A percentile compares a stretch with the other conserved stretches of the same genome.
Evolutionary conservation across 2,888 invertebrate genomes (phyloP).

Genomic region (Nephrocerus scutellatus): DNA sequence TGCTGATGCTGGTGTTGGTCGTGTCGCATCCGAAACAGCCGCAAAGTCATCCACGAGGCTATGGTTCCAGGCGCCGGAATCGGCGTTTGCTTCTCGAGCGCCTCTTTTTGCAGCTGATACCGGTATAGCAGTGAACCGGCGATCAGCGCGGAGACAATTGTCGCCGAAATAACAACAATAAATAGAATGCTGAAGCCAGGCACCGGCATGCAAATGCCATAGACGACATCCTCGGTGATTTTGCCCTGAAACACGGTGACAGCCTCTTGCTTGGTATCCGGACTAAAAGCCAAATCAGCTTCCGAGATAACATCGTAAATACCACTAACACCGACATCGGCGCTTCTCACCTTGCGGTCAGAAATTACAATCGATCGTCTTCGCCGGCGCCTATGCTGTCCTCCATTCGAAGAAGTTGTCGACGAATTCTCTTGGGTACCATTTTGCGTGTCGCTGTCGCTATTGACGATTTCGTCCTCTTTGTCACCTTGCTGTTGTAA

Average conservation of each 20-base stretch:
- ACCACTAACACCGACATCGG: slow-evolving; percentile 84
- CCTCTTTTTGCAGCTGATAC: slow-evolving; percentile 69
- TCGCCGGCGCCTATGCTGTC: slow-evolving; percentile 45
- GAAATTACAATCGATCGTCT: slow-evolving; percentile 60
- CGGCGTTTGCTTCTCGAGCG: slow-evolving; percentile 51
- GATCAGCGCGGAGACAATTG: slow-evolving; percentile 78
- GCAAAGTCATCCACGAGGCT: slow-evolving; percentile 68
- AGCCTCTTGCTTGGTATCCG: slow-evolving; percentile 69
- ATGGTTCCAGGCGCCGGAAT: slow-evolving; percentile 56
- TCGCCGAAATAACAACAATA: slow-evolving; percentile 78
- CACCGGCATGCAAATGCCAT: slow-evolving; percentile 85
- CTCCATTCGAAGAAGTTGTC: not conserved
- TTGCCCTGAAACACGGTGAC: slow-evolving; percentile 83
- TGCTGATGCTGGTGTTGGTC: slow-evolving; percentile 35
- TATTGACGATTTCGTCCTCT: slow-evolving; percentile 30
- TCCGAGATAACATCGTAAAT: slow-evolving; percentile 87
- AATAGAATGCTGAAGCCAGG: slow-evolving; percentile 84
- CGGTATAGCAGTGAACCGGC: slow-evolving; percentile 76
- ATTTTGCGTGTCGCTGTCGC: slow-evolving; percentile 14
- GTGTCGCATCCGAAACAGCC: slow-evolving; percentile 54
- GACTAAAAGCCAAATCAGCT: slow-evolving; percentile 84
- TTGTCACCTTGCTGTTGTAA: slow-evolving; percentile 30
- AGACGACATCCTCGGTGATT: slow-evolving; percentile 82
- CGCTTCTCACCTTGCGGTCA: slow-evolving; percentile 69
- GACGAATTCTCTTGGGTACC: slow-evolving; percentile 10